phyloP scores from a whole-genome alignment of 2,888 invertebrate genomes.

The Koerneria pararmatus region DNA sequence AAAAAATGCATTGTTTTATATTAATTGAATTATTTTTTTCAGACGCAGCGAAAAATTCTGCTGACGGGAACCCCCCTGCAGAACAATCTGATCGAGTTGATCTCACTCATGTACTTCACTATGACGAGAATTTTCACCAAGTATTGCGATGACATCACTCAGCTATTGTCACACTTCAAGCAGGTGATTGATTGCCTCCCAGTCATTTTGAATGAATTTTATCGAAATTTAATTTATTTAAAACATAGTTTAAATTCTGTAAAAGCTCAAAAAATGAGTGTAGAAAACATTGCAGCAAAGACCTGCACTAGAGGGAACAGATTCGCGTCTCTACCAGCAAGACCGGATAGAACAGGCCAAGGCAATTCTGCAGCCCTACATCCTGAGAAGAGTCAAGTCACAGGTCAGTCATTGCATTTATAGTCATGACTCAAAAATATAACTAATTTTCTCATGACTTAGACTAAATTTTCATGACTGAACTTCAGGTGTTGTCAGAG shows the following conservation, averaged over 20 bases:
- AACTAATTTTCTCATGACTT: background rate
- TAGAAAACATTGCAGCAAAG: constrained; percentile 28
- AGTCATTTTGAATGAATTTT: no score
- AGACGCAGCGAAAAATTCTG: constrained; percentile 80
- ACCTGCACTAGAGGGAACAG: constrained; percentile 32
- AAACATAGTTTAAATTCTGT: no score
- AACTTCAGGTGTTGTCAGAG: constrained; percentile 64
- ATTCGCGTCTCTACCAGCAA: constrained; percentile 75
- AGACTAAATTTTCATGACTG: constrained; percentile 1
- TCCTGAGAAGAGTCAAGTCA: constrained; percentile 79
- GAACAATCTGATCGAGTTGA: constrained; percentile 88
- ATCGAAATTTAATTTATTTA: no score
- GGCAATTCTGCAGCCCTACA: constrained; percentile 90
- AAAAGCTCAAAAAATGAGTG: no score
- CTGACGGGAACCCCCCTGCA: constrained; percentile 93
- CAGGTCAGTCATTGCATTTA: constrained; percentile 62
- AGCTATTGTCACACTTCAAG: constrained; percentile 48
- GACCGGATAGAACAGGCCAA: constrained; percentile 88
- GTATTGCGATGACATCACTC: constrained; percentile 47
- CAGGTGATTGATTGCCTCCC: no score
- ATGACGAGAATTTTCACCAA: constrained; percentile 73
- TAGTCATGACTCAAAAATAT: constrained; percentile 59
- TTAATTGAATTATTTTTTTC: constrained; percentile 55
- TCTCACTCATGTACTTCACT: constrained; percentile 86
- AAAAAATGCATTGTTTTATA: background rate